Base-by-base conservation (phyloP, 2,888 invertebrate species). In the Drosophila peninsularis region DNA sequence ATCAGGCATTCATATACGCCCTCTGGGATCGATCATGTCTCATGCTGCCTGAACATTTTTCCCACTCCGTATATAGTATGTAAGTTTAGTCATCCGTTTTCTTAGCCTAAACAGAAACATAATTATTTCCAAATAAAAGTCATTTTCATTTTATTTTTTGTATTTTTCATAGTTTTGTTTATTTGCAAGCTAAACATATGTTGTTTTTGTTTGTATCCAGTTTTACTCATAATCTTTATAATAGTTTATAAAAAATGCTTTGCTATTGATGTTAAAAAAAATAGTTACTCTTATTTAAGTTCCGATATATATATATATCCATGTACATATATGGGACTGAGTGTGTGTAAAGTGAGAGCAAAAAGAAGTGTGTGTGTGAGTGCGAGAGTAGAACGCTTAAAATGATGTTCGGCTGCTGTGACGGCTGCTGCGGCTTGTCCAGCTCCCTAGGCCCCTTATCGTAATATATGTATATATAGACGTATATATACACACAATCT, bases 161-260 rank as follows among this genome's bases (percentile, higher is more conserved):
- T 56, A 65, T 75, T 73, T 79, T 49, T 67, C 55, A 62, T 82
- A 71, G 64, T 64, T 71, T 67, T 73, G 45, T 45, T 82, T 81
- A 83, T 83, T 81, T 80, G 50, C 84, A 81, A 83, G 87, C 84
- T 81, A 81, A 86, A 83, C 78, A 62, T 86, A 70, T 50, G 34
- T 36, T 50, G 34, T 34, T 50, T 34, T 50, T 45, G 65, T 71
- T 66, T 85, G 58, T 57, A 65, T 70, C 74, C 80, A 80, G 63
- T 78, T 84, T 78, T 78, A 70, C 65, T 86, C 84, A 70, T 78
- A 78, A 68, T 81, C 58, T 61, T 78, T 72, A 80, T 70, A 83
- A 83, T 83, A 77, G 68, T 83, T 80, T 78, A 78, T 78, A 85
- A 81, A 78, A 80, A 80, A 86, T 74, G 82, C 74, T 71, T 80